A percentile compares a stretch with the other conserved stretches of the same genome.
These are phyloP conservation scores for Nephrotoma appendiculata DNA, from an alignment of 2,888 invertebrate species.

Conservation along the genomic window DNA sequence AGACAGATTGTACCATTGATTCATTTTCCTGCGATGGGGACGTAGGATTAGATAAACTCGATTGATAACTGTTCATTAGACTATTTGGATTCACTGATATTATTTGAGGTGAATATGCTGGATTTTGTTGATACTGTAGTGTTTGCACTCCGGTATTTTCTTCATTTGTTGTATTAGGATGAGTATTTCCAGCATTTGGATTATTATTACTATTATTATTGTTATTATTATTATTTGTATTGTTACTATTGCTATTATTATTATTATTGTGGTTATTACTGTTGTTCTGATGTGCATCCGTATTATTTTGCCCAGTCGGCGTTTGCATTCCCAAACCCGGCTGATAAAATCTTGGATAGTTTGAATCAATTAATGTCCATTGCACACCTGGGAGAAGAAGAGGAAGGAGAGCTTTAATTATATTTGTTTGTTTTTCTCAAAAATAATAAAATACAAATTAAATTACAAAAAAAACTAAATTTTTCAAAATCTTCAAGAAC, in stretches of 20 bases:
- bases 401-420: slow-evolving; percentile 30
- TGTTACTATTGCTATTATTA: slow-evolving; percentile 22
- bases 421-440: slow-evolving; percentile 1
- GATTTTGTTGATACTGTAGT: slow-evolving; percentile 17
- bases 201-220: background rate
- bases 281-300: background rate
- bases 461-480: slow-evolving; percentile 1
- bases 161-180: slow-evolving; percentile 12
- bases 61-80: slow-evolving; percentile 36
- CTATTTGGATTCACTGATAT: slow-evolving; percentile 33
- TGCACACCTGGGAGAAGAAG: slow-evolving; percentile 63
- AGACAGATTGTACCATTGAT: slow-evolving; percentile 37
- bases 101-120: slow-evolving; percentile 30
- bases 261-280: slow-evolving; percentile 22
- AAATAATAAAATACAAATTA: slow-evolving; percentile 3
- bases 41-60: slow-evolving; percentile 40
- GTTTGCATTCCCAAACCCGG: slow-evolving; percentile 27
- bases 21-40: slow-evolving; percentile 39
- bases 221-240: slow-evolving; percentile 1
- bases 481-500: background rate
- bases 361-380: slow-evolving; percentile 74
- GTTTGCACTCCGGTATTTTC: slow-evolving; percentile 16
- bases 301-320: slow-evolving; percentile 3
- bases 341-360: slow-evolving; percentile 60
- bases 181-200: slow-evolving; percentile 7